phyloP scores from a whole-genome alignment of 35 echinoderm and acorn worm species.

The Patiria miniata region DNA sequence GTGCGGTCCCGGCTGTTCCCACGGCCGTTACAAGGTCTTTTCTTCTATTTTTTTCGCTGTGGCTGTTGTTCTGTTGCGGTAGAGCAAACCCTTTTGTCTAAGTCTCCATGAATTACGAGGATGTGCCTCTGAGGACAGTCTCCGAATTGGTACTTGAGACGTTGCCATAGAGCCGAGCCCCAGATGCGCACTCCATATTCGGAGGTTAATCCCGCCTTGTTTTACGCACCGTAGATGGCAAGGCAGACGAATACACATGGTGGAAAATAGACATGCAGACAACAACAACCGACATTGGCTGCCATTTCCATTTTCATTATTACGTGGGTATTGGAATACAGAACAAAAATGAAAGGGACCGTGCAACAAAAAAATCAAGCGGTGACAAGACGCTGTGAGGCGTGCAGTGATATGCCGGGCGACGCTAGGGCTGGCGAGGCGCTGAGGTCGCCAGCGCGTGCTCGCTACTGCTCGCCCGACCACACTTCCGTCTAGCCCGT shows the following conservation, averaged over 20 bases:
- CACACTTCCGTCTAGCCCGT: constrained; percentile 23
- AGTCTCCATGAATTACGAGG: constrained; percentile 24
- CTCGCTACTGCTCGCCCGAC: constrained; percentile 13
- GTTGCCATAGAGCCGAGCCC: neutral
- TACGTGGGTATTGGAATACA: constrained; percentile 1
- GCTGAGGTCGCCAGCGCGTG: constrained; percentile 26
- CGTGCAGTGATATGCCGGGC: constrained; percentile 28
- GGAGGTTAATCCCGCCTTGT: neutral
- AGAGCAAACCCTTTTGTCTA: neutral
- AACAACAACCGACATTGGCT: constrained; percentile 12
- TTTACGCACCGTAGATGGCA: neutral
- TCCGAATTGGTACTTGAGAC: neutral
- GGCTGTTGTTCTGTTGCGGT: neutral
- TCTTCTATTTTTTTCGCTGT: neutral
- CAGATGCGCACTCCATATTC: neutral
- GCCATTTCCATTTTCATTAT: constrained; percentile 5
- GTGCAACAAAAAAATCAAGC: constrained; percentile 19
- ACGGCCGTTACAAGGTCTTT: constrained; percentile 18
- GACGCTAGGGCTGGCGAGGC: constrained; percentile 22
- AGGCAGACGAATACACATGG: neutral
- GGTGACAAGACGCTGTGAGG: constrained; percentile 28
- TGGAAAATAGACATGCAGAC: neutral
- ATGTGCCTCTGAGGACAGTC: neutral
- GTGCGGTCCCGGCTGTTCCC: constrained; percentile 1
- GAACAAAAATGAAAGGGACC: constrained; percentile 27